A percentile compares a stretch with the other conserved stretches of the same genome.
Evolutionary conservation across 2,888 invertebrate genomes (phyloP).

Genomic region (Oithona nana): DNA sequence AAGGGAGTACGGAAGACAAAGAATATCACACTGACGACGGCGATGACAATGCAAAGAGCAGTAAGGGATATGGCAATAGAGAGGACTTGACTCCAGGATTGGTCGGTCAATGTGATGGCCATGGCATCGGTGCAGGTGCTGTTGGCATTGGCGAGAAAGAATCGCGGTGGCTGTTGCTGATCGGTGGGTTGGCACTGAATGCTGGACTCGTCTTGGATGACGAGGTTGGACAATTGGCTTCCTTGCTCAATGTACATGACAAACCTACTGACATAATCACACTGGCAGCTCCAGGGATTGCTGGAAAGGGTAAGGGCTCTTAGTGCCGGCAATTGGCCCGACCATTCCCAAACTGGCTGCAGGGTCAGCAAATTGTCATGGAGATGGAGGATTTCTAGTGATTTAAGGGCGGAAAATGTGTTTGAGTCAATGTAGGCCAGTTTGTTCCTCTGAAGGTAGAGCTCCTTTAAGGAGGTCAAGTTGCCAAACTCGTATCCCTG

Average conservation of each 20-base stretch:
- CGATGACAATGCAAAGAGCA: slow-evolving; percentile 52
- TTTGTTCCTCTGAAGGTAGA: slow-evolving; percentile 68
- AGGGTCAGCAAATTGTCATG: slow-evolving; percentile 62
- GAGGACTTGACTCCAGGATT: slow-evolving; percentile 41
- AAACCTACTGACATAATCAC: slow-evolving; percentile 64
- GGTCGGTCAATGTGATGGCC: slow-evolving; percentile 43
- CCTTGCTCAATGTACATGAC: slow-evolving; percentile 28
- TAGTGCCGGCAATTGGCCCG: background rate
- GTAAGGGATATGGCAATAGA: slow-evolving; percentile 62
- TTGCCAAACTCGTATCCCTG: slow-evolving; percentile 63
- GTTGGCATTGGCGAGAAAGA: slow-evolving; percentile 30
- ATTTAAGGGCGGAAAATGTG: slow-evolving; percentile 58
- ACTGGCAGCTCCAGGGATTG: slow-evolving; percentile 76
- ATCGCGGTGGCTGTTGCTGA: slow-evolving; percentile 39
- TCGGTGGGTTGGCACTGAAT: slow-evolving; percentile 54
- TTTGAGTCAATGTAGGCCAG: slow-evolving; percentile 62
- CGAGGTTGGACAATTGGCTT: background rate
- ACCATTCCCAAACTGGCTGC: slow-evolving; percentile 66
- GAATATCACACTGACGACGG: slow-evolving; percentile 52
- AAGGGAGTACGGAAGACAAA: slow-evolving; percentile 70
- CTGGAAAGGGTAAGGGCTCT: slow-evolving; percentile 47
- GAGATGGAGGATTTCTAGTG: slow-evolving; percentile 61
- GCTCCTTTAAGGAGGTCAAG: slow-evolving; percentile 58
- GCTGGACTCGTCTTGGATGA: slow-evolving; percentile 40
- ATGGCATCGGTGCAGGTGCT: slow-evolving; percentile 69